Conservation (phyloP, 2,113 vertebrate genomes). For the Heteronetta atricapilla region DNA sequence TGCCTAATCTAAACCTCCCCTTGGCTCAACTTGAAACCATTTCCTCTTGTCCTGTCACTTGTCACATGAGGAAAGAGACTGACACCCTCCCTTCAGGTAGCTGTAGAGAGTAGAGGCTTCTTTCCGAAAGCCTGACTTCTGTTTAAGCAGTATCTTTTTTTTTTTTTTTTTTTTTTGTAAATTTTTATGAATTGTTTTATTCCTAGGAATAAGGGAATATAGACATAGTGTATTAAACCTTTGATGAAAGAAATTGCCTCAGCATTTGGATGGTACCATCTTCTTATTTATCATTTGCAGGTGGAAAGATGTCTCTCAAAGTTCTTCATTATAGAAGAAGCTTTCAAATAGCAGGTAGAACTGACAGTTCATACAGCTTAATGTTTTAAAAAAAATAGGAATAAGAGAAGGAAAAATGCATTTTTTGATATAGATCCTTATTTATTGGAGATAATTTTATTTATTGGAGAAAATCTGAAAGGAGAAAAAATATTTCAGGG, state of each 20-base stretch:
- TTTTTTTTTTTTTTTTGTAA: not conserved
- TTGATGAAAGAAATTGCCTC: not conserved
- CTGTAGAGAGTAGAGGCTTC: not conserved
- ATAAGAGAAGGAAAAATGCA: constrained; percentile 44
- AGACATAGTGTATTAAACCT: not conserved
- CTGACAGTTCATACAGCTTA: constrained; percentile 15
- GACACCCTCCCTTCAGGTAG: not conserved
- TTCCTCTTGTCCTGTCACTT: no score
- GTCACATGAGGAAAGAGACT: not conserved
- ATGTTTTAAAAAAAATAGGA: not conserved
- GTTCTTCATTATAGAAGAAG: not conserved
- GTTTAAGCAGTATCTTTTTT: not conserved
- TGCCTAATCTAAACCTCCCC: no score
- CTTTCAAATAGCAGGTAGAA: constrained; percentile 38
- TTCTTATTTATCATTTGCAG: not conserved
- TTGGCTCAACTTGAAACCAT: no score
- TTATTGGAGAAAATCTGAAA: not conserved
- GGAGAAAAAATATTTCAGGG: not conserved
- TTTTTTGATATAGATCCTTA: not conserved
- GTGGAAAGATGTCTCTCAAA: not conserved
- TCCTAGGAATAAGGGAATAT: not conserved
- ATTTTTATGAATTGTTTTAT: not conserved
- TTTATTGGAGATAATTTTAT: not conserved
- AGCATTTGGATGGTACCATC: not conserved
- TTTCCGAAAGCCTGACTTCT: not conserved